A percentile compares a stretch with the other conserved stretches of the same genome.
Conservation (phyloP, 2,797 vertebrate genomes). For the Malurus leucopterus region DNA sequence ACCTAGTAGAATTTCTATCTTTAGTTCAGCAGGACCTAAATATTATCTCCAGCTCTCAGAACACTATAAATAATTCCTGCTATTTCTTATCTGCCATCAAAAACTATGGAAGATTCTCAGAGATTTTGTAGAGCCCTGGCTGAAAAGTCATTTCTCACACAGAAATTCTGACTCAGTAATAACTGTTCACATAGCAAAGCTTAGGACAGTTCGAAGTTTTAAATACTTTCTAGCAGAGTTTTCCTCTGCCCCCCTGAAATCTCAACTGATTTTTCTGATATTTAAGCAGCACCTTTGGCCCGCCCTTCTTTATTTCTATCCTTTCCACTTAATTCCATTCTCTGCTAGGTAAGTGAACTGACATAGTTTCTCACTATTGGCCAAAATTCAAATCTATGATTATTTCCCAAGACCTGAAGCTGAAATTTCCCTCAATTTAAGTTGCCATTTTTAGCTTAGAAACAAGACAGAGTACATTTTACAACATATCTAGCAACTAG, state of each 20-base stretch:
- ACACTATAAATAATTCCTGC: neutral
- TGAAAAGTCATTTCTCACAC: neutral
- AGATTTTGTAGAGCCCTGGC: neutral
- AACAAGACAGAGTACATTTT: neutral
- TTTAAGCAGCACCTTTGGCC: neutral
- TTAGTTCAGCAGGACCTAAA: neutral
- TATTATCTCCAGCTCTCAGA: neutral
- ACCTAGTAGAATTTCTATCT: neutral
- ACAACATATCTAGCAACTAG: neutral
- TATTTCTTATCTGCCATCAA: neutral
- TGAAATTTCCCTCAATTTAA: neutral
- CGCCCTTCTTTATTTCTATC: neutral
- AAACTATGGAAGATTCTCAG: neutral
- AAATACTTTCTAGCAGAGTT: neutral
- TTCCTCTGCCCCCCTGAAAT: rapidly evolving
- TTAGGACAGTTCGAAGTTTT: neutral
- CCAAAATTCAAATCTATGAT: neutral
- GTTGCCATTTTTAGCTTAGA: neutral
- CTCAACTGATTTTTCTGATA: neutral
- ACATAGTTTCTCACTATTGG: neutral
- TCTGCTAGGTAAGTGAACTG: neutral
- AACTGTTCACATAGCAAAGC: neutral
- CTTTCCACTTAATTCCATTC: neutral
- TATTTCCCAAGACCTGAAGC: neutral
- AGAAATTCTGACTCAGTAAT: neutral